Percentiles rank a stretch among this genome's conserved stretches.
phyloP scores from a whole-genome alignment of 1,140 invertebrate species.

The Helicoverpa armigera region DNA sequence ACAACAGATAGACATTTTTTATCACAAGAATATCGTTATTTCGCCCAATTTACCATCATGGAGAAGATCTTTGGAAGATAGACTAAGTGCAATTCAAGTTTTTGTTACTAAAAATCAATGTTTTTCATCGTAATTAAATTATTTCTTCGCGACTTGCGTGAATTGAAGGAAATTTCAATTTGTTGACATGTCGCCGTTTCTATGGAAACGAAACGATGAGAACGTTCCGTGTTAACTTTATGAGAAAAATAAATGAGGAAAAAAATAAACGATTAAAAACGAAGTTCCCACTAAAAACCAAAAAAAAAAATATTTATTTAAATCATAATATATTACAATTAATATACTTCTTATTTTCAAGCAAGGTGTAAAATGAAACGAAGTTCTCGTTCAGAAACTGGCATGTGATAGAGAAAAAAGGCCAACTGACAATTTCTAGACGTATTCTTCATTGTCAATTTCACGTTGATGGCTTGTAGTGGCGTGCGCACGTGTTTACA shows the following conservation, averaged over 20 bases:
- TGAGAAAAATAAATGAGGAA: no score
- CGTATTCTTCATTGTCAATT: background rate
- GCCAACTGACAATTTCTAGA: background rate
- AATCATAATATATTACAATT: no score
- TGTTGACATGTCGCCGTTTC: conserved; percentile 59
- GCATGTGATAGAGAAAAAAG: background rate
- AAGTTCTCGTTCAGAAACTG: background rate
- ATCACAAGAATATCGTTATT: background rate
- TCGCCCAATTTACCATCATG: conserved; percentile 40
- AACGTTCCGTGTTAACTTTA: conserved; percentile 10
- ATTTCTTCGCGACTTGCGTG: conserved; percentile 38
- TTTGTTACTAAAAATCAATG: conserved; percentile 6
- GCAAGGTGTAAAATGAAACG: background rate
- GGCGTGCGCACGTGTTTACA: conserved; percentile 50
- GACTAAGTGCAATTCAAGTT: background rate
- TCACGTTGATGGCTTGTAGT: background rate
- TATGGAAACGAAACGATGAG: conserved; percentile 49
- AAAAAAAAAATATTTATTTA: no score
- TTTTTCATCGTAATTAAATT: conserved; percentile 56
- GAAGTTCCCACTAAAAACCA: no score
- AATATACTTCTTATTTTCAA: no score
- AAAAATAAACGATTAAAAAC: no score
- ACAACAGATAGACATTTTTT: conserved; percentile 22
- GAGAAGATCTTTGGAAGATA: conserved; percentile 37
- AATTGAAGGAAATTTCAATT: conserved; percentile 51